Evolutionary conservation across 2,888 invertebrate genomes (phyloP), one percentile per base, ranked within the genome.

Genomic region (Luperina testacea): DNA sequence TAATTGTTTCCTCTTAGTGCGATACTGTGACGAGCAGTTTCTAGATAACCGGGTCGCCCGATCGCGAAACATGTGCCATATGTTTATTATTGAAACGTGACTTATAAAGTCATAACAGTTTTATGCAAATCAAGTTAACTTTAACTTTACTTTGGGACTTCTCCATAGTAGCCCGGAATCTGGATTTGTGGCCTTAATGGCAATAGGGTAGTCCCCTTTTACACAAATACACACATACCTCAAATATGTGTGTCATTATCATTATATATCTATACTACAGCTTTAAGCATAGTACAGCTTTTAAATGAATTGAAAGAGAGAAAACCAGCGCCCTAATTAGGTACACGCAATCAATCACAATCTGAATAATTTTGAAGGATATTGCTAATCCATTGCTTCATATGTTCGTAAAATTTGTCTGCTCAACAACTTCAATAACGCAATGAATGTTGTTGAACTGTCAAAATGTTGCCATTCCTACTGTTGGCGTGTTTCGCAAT

Each of bases 51-150:
- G 45, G 78, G 83, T 83, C 78, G 74, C 76, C 72, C 75, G 78
- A 77, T 80, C 73, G 68, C 72, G 45, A 67, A 72, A 86, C 84
- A 83, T 86, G 81, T 87, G 80, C 71, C 11, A 65, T 65, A 42
- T 88, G 79, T 84, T 87, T 81, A 69, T 80, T 79, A 80, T 77
- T 84, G 70, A 74, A 81, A 78, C 65, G 84, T 81, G 87, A 87
- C 59, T 65, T 24, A 61, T 45, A 42, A 32, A 57, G 51, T 65
- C 61, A 75, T 53, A 64, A 75, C 38, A 61, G 45, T 24, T 61
- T 24, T 48, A 59, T 61, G 51, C 11, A 59, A 70, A 65, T 17
- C 17, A 61, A 32, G 27, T 59, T 27, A 51, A 27, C 27, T 24
- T 77, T 61, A 38, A 27, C 27, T 24, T 77, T 61, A 42, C 17